Percentiles rank a stretch among this genome's conserved stretches.
These are phyloP conservation scores for Tiliqua scincoides DNA, from an alignment of 2,113 vertebrate species.

Conservation along the genomic window DNA sequence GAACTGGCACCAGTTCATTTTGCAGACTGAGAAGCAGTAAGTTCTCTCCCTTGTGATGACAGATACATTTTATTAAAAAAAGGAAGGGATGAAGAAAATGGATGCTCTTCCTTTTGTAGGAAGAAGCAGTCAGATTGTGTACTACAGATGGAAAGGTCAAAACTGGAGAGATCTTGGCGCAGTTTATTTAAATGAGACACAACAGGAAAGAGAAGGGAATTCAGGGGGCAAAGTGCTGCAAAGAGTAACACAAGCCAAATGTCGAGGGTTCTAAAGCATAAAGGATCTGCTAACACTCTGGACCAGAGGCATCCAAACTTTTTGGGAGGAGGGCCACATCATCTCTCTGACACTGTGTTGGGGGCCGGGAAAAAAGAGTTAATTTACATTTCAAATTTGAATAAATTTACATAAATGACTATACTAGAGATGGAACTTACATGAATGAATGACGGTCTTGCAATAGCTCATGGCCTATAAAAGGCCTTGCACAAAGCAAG, in stretches of 20 bases:
- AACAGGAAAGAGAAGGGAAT: not conserved
- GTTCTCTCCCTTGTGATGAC: constrained; percentile 48
- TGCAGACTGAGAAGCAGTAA: constrained; percentile 58
- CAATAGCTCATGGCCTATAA: too few relatives aligned
- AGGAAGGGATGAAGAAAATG: constrained; percentile 47
- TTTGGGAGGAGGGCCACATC: not conserved
- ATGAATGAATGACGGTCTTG: too few relatives aligned
- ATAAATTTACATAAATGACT: too few relatives aligned
- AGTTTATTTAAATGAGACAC: constrained; percentile 19
- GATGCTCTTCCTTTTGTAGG: constrained; percentile 61
- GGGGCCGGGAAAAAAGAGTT: too few relatives aligned
- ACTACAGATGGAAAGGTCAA: constrained; percentile 28
- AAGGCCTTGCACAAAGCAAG: too few relatives aligned
- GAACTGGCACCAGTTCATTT: constrained; percentile 51
- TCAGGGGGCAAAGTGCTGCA: not conserved
- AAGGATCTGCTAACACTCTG: not conserved
- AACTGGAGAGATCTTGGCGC: constrained; percentile 35
- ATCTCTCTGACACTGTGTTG: too few relatives aligned
- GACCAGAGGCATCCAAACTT: not conserved
- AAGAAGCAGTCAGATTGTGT: not conserved
- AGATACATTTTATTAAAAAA: constrained; percentile 70
- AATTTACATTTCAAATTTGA: too few relatives aligned
- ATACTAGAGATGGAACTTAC: too few relatives aligned
- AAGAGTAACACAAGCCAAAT: rapidly evolving
- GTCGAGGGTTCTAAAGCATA: not conserved